A percentile compares a stretch with the other conserved stretches of the same genome.
These are phyloP conservation scores for Agrotis exclamationis DNA, from an alignment of 2,888 invertebrate genomes.

Conservation along the genomic window DNA sequence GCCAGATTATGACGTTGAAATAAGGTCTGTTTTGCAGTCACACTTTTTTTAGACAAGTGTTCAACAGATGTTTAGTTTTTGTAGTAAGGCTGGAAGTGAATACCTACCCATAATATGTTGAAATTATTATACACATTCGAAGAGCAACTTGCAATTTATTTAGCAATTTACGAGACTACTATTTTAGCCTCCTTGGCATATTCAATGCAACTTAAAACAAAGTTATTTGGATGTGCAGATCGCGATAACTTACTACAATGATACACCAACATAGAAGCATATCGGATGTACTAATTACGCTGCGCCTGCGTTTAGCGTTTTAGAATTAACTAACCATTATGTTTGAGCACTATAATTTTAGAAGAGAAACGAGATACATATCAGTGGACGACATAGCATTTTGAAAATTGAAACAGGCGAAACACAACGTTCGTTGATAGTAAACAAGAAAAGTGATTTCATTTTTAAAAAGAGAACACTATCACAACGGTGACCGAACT, in stretches of 20 bases:
- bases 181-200: neutral
- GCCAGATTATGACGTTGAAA: too few relatives aligned
- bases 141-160: neutral
- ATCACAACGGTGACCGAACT: constrained; percentile 19
- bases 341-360: constrained; percentile 13
- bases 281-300: constrained; percentile 42
- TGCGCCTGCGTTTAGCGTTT: constrained; percentile 11
- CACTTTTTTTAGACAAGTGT: too few relatives aligned
- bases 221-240: neutral
- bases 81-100: too few relatives aligned
- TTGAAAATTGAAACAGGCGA: neutral
- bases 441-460: constrained; percentile 7
- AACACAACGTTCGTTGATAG: neutral
- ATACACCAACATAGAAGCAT: constrained; percentile 13
- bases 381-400: neutral
- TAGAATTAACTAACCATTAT: constrained; percentile 8
- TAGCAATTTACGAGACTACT: neutral
- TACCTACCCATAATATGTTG: neutral
- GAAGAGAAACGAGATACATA: constrained; percentile 5
- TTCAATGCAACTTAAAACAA: constrained; percentile 4
- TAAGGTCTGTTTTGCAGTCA: too few relatives aligned
- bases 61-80: too few relatives aligned
- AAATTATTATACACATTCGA: neutral
- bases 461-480: constrained; percentile 9
- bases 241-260: neutral